Conservation (phyloP, 1,140 invertebrate genomes). For the Plutomurus gul region DNA sequence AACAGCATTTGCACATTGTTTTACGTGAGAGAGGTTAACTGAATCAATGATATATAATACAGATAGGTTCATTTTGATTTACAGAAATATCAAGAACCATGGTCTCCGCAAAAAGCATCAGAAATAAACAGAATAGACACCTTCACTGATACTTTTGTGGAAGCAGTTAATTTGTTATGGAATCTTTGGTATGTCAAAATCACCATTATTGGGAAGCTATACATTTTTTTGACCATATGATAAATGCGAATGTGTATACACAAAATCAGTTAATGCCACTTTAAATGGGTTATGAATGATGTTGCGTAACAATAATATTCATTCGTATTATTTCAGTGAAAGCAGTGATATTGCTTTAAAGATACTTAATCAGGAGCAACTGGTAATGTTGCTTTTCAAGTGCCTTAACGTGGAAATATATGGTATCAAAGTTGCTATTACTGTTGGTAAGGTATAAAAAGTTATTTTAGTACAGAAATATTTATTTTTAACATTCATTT, state of each 20-base stretch:
- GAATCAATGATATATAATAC: too few relatives aligned
- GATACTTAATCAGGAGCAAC: conserved; percentile 67
- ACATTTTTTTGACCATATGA: too few relatives aligned
- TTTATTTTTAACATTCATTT: not conserved
- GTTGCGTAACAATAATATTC: too few relatives aligned
- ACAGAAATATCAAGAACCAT: not conserved
- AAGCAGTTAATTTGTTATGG: conserved; percentile 69
- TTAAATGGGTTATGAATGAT: too few relatives aligned
- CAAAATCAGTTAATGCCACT: too few relatives aligned
- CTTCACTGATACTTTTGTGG: conserved; percentile 68
- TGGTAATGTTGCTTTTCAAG: conserved; percentile 67
- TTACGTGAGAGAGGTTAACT: too few relatives aligned
- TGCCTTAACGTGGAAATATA: conserved; percentile 67
- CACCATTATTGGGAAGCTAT: conserved; percentile 60
- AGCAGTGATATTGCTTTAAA: conserved; percentile 67
- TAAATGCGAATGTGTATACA: too few relatives aligned
- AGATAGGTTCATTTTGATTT: too few relatives aligned
- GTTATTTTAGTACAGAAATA: not conserved
- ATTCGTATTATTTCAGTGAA: conserved; percentile 58
- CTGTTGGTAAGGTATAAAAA: conserved; percentile 58
- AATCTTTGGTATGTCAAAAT: conserved; percentile 65
- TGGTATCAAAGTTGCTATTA: conserved; percentile 64
- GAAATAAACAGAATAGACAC: conserved; percentile 60
- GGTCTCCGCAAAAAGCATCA: not conserved
- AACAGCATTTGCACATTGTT: too few relatives aligned